A percentile compares a stretch with the other conserved stretches of the same genome.
phyloP scores from a whole-genome alignment of 2,797 vertebrate genomes.

The Numenius phaeopus region DNA sequence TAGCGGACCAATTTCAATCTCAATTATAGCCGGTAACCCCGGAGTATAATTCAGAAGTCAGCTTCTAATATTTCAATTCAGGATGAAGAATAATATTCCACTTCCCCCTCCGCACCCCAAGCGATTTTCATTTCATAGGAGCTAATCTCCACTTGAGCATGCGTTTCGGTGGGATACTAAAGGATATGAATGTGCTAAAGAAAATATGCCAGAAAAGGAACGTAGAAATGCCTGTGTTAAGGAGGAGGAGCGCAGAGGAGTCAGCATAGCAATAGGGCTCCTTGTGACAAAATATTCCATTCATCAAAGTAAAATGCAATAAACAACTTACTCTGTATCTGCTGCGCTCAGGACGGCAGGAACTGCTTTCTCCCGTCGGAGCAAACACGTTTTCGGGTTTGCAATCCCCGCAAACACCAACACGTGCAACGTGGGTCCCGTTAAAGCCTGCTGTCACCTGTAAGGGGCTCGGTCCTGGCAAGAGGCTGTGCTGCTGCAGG shows the following conservation, averaged over 20 bases:
- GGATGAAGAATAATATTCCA: constrained; percentile 44
- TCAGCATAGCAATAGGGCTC: background rate
- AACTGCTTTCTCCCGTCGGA: background rate
- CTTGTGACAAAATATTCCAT: background rate
- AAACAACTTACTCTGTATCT: background rate
- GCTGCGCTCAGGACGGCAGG: background rate
- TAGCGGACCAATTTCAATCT: constrained; percentile 22
- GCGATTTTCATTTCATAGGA: background rate
- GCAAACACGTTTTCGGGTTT: background rate
- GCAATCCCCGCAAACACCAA: background rate
- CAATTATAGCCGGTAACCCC: background rate
- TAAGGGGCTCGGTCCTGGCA: background rate
- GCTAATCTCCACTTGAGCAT: background rate
- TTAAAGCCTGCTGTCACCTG: background rate
- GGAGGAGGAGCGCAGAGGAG: background rate
- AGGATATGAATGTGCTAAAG: background rate
- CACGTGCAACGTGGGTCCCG: background rate
- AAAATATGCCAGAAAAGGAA: background rate
- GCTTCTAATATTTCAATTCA: constrained; percentile 42
- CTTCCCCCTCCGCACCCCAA: background rate
- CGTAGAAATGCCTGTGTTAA: background rate
- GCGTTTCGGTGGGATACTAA: background rate
- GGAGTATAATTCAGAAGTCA: constrained; percentile 39
- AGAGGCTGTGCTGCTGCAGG: background rate
- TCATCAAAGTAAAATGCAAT: background rate